Conservation (phyloP, 2,113 vertebrate genomes). For the Speoplatyrhinus poulsoni region DNA sequence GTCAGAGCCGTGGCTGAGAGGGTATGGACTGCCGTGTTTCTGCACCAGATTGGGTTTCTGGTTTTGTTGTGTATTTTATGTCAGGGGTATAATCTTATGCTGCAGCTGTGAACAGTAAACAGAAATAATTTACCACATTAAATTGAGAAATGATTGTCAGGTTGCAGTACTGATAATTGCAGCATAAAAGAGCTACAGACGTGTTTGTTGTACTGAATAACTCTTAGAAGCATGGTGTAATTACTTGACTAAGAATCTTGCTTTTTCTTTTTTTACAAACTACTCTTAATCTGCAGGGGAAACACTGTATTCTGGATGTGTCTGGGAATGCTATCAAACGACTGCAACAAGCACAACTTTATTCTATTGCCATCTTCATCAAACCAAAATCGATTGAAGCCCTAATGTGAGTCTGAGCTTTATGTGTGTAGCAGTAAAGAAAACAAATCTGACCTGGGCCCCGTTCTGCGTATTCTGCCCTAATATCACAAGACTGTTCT, state of each 20-base stretch:
- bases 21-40: slow-evolving; percentile 71
- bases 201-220: background rate
- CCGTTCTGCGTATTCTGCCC: no score
- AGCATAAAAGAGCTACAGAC: slow-evolving; percentile 8
- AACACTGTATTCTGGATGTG: slow-evolving; percentile 98
- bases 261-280: background rate
- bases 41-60: background rate
- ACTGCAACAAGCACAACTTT: slow-evolving; percentile 98
- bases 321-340: slow-evolving; percentile 99
- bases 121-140: background rate
- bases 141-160: background rate
- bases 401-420: slow-evolving; percentile 88
- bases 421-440: background rate
- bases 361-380: slow-evolving; percentile 98
- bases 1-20: slow-evolving; percentile 95
- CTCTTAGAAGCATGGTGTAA: background rate
- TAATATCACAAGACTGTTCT: background rate
- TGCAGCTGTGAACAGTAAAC: background rate
- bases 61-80: background rate
- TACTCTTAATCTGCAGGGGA: slow-evolving; percentile 79
- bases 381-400: slow-evolving; percentile 99
- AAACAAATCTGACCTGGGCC: background rate
- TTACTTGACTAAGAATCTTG: background rate
- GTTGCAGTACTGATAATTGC: background rate
- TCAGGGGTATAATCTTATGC: no score